phyloP scores from a whole-genome alignment of 2,888 invertebrate species.

The Aphodius granarius region DNA sequence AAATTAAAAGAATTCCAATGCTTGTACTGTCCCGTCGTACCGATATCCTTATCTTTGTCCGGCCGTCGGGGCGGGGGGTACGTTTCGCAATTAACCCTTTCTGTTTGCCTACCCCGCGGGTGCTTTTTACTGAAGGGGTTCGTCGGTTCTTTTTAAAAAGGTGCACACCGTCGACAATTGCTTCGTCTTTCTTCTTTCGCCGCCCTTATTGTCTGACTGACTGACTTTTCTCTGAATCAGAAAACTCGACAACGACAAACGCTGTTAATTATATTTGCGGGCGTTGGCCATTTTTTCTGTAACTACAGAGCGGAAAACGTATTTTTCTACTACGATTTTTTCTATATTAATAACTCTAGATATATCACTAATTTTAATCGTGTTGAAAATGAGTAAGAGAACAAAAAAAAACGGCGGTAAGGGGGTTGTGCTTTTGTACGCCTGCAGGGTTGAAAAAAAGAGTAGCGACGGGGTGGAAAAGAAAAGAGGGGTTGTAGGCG shows the following conservation, averaged over 20 bases:
- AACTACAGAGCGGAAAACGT: not conserved
- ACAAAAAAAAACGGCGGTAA: not conserved
- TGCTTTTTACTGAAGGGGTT: not conserved
- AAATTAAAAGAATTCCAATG: conserved; percentile 53
- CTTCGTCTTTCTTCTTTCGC: not conserved
- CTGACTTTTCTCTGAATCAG: not conserved
- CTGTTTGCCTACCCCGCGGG: not conserved
- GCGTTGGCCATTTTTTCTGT: not conserved
- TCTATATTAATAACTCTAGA: not conserved
- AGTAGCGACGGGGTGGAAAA: not conserved
- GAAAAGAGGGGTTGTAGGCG: not conserved
- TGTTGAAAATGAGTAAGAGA: not conserved
- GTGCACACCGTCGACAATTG: not conserved
- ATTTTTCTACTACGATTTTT: not conserved
- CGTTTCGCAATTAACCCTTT: conserved; percentile 16
- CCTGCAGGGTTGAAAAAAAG: not conserved
- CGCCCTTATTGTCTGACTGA: not conserved
- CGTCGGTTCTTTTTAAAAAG: not conserved
- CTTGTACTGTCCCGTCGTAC: conserved; percentile 29
- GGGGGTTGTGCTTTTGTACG: not conserved
- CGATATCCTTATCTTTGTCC: conserved; percentile 16
- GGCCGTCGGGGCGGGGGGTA: not conserved
- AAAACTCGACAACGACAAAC: not conserved
- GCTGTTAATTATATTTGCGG: not conserved
- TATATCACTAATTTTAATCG: not conserved